Evolutionary conservation across 2,113 vertebrate species (phyloP), one percentile per base, ranked within the genome.

Genomic region (Cochlearius cochlearius): DNA sequence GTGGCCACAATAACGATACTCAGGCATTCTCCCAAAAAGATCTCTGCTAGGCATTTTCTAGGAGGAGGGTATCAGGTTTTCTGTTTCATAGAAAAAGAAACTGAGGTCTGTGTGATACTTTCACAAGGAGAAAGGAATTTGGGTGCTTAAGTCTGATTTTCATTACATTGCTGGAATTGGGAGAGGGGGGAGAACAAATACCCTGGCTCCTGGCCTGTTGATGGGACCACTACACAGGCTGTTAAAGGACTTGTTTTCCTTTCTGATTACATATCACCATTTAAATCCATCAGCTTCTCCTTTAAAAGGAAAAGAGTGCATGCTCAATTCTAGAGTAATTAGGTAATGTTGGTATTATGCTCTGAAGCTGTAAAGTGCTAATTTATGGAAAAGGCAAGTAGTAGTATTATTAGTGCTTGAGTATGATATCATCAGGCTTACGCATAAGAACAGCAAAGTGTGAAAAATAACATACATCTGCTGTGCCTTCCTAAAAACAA

Each of bases 341-440:
- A 96, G 87, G 84, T 94, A 96, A 96, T 89, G 88, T 55, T 92
- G 69, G 81, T 92, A 73, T 96, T 97, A 77, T 79, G 74, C 91
- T 92, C 92, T 86, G 89, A 95, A 91, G 81, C 84, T 94, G 87
- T 90, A 86, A 97, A 94, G 91, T 96, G 96, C 84, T 97, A 97
- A 97, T 97, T 97, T 95, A 95, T 94, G 95, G 94, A 95, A 95
- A 95, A 94, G 72, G 49, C 34, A 6, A 96, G 69, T 50, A 91
- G 68, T 85, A 94, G 39, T 76, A 91, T 72, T 94, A 92, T 92
- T 95, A 95, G 89, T 91, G 81, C 89, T 91, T 72, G 74, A 90
- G 74, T 96, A 95, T 95, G 94, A 95, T 91, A 97, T 95, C 91
- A 95, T 94, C 94, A 96, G 77, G 52, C 74, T 95, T 89, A 97